phyloP scores from a whole-genome alignment of 2,797 vertebrate genomes.

The Caiman crocodilus region DNA sequence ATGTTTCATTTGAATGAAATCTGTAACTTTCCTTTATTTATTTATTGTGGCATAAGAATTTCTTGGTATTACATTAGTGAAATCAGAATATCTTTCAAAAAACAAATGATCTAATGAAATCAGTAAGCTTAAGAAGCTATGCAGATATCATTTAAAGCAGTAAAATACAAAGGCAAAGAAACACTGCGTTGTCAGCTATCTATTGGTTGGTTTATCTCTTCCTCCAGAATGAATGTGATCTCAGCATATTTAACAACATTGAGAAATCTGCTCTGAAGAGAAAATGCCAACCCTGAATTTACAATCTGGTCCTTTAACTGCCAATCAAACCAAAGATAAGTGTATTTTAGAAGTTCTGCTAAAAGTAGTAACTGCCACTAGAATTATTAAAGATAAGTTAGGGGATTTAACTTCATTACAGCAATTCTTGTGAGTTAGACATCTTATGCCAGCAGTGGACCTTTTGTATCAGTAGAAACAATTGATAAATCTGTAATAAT shows the following conservation, averaged over 20 bases:
- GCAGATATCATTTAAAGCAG: neutral
- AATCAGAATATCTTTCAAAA: neutral
- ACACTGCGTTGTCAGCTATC: neutral
- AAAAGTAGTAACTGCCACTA: conserved; percentile 68
- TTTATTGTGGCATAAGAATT: neutral
- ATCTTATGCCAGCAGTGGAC: conserved; percentile 52
- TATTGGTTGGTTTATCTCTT: conserved; percentile 49
- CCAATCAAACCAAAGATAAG: conserved; percentile 52
- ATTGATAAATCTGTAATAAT: conserved; percentile 76
- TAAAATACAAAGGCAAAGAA: neutral
- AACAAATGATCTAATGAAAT: neutral
- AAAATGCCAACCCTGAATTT: conserved; percentile 69
- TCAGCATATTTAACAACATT: conserved; percentile 45
- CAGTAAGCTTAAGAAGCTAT: neutral
- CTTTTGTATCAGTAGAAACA: conserved; percentile 73
- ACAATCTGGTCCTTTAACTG: conserved; percentile 64
- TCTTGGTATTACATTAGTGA: neutral
- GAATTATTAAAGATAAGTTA: conserved; percentile 73
- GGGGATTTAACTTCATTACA: conserved; percentile 74
- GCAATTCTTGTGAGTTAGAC: conserved; percentile 59
- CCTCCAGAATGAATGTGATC: neutral
- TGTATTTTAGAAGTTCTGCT: conserved; percentile 58
- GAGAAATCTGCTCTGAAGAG: conserved; percentile 56
- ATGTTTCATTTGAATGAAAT: neutral
- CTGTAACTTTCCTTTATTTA: neutral